These are phyloP conservation scores for Aphaenogaster ashmeadi DNA, from an alignment of 1,140 invertebrate genomes.

Conservation along the genomic window DNA sequence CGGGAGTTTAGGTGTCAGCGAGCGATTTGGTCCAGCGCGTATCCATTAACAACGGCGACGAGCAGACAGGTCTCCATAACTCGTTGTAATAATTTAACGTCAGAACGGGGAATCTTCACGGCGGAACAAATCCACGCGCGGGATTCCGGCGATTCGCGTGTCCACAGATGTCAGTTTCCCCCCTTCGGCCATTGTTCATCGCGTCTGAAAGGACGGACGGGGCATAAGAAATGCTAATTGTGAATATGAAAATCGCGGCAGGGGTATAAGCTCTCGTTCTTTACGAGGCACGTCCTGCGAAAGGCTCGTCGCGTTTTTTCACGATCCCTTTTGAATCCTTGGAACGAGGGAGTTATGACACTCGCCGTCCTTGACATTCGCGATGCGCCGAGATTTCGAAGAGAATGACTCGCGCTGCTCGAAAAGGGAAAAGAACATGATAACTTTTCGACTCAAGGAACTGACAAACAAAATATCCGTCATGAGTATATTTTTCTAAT, in stretches of 20 bases:
- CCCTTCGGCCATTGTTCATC: slow-evolving; percentile 49
- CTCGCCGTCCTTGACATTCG: slow-evolving; percentile 37
- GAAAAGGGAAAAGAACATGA: not conserved
- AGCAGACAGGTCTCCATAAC: slow-evolving; percentile 10
- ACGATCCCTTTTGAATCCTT: slow-evolving; percentile 44
- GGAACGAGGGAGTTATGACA: slow-evolving; percentile 58
- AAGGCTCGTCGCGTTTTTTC: slow-evolving; percentile 36
- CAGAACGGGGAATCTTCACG: slow-evolving; percentile 15
- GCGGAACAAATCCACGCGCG: slow-evolving; percentile 12
- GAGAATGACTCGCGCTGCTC: slow-evolving; percentile 52
- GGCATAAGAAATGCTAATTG: slow-evolving; percentile 69
- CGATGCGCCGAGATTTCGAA: slow-evolving; percentile 49
- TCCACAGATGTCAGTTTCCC: slow-evolving; percentile 11
- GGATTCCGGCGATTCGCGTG: slow-evolving; percentile 43
- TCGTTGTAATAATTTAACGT: slow-evolving; percentile 36
- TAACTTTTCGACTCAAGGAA: not conserved
- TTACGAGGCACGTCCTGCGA: slow-evolving; percentile 55
- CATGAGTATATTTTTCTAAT: not conserved
- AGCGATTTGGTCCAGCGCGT: slow-evolving; percentile 5
- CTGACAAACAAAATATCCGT: not conserved
- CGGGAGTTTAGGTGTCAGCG: not conserved
- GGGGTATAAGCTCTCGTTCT: slow-evolving; percentile 68
- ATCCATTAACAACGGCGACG: slow-evolving; percentile 14
- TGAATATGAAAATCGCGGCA: slow-evolving; percentile 73
- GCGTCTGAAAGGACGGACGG: slow-evolving; percentile 48